Percentiles rank a stretch among this genome's conserved stretches.
These are phyloP conservation scores for Yponomeuta sedellus DNA, from an alignment of 2,888 invertebrate species.

Conservation along the genomic window DNA sequence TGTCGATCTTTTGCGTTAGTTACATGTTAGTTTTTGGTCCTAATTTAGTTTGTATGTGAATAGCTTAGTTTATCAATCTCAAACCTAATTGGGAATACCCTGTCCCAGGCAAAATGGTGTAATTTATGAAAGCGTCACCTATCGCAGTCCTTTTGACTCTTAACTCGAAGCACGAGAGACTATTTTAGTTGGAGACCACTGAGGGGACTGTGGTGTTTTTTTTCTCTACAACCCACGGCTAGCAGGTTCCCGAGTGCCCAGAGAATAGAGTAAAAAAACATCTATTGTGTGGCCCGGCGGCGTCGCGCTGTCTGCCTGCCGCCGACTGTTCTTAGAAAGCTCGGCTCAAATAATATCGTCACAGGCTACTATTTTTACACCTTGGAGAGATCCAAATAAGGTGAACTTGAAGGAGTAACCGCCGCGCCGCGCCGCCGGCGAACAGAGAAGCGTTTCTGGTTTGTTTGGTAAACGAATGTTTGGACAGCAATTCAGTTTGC, in stretches of 20 bases:
- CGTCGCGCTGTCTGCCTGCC: constrained; percentile 68
- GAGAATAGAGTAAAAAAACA: constrained; percentile 50
- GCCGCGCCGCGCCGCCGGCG: no score
- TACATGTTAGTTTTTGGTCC: no score
- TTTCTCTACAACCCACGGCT: background rate
- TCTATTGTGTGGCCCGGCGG: constrained; percentile 64
- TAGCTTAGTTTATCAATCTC: no score
- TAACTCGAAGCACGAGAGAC: background rate
- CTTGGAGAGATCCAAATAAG: background rate
- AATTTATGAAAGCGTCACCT: background rate
- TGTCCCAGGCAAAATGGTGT: background rate
- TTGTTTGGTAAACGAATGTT: no score
- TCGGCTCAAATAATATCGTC: constrained; percentile 22
- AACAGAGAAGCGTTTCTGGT: no score
- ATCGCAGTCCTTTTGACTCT: background rate
- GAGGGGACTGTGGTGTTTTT: background rate
- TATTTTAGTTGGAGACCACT: background rate
- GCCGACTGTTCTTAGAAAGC: constrained; percentile 19
- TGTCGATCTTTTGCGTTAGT: no score
- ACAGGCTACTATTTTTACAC: background rate
- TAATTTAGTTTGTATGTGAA: no score
- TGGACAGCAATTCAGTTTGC: no score
- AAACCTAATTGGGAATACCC: no score
- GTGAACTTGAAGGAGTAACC: background rate
- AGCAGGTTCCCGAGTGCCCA: constrained; percentile 42